Evolutionary conservation across 1,140 invertebrate species (phyloP).

Genomic region (Apocrypta bakeri): DNA sequence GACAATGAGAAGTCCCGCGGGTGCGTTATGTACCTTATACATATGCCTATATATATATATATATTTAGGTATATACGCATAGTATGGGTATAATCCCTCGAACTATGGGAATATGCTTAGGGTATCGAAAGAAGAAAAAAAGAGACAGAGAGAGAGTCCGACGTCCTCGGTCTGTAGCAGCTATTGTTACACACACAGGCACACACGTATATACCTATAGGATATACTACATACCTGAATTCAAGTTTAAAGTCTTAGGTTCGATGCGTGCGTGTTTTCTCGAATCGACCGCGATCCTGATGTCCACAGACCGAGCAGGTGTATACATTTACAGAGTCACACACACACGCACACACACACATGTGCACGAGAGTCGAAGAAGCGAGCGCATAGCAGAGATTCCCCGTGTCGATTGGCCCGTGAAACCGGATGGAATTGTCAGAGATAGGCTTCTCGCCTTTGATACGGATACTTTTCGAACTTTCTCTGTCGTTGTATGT

Average conservation of each 20-base stretch:
- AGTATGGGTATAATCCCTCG: no score
- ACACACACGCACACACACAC: no score
- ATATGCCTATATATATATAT: not conserved
- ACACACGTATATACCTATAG: no score
- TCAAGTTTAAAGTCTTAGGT: no score
- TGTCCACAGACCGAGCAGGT: no score
- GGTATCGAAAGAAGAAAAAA: not conserved
- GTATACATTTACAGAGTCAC: no score
- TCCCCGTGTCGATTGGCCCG: conserved; percentile 2
- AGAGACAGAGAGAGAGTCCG: not conserved
- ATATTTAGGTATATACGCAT: not conserved
- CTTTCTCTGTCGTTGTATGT: conserved; percentile 13
- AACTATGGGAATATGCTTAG: conserved; percentile 18
- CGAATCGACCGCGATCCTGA: no score
- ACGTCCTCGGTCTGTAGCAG: not conserved
- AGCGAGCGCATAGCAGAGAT: not conserved
- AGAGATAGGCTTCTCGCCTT: not conserved
- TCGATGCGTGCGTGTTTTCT: no score
- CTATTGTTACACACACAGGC: no score
- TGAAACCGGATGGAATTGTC: conserved; percentile 29
- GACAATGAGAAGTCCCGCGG: conserved; percentile 62
- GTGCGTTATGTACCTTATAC: conserved; percentile 56
- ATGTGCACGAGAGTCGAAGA: not conserved
- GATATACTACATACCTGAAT: no score
- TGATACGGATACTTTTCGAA: conserved; percentile 34